Percentiles rank a stretch among this genome's conserved stretches.
These are phyloP conservation scores for Picus viridis DNA, from an alignment of 2,797 vertebrate species.

Conservation along the genomic window DNA sequence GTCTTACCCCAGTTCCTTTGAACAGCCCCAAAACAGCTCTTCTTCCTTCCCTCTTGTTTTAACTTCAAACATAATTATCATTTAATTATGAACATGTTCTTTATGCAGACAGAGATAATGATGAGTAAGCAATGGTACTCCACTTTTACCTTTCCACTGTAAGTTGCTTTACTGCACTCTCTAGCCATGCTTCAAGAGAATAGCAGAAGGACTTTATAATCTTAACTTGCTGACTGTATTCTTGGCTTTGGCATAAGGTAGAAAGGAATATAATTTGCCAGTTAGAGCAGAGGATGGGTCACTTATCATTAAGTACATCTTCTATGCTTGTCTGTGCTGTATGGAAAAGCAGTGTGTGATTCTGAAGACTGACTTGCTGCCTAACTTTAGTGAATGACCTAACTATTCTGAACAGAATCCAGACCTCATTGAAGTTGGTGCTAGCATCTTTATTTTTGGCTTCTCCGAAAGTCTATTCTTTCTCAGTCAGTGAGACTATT, in stretches of 20 bases:
- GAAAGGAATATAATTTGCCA: background rate
- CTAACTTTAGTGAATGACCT: background rate
- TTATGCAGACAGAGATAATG: background rate
- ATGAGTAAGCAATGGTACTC: background rate
- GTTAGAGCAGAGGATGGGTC: background rate
- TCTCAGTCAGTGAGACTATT: background rate
- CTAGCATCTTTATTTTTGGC: background rate
- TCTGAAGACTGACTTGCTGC: background rate
- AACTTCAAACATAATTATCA: slow-evolving; percentile 17
- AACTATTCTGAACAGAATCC: background rate
- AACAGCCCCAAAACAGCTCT: background rate
- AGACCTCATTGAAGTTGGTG: background rate
- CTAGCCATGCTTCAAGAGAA: background rate
- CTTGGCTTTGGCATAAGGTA: background rate
- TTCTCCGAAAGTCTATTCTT: background rate
- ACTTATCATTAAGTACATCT: background rate
- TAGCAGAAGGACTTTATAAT: background rate
- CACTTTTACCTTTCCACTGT: background rate
- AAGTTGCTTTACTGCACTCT: background rate
- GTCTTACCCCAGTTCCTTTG: background rate
- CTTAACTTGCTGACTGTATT: background rate
- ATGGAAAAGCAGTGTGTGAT: background rate
- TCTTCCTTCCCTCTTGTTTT: slow-evolving; percentile 12
- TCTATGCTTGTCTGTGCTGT: background rate
- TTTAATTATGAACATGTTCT: background rate